A percentile compares a stretch with the other conserved stretches of the same genome.
Conservation (phyloP, 1,140 invertebrate species). For the Gryon sp. region DNA sequence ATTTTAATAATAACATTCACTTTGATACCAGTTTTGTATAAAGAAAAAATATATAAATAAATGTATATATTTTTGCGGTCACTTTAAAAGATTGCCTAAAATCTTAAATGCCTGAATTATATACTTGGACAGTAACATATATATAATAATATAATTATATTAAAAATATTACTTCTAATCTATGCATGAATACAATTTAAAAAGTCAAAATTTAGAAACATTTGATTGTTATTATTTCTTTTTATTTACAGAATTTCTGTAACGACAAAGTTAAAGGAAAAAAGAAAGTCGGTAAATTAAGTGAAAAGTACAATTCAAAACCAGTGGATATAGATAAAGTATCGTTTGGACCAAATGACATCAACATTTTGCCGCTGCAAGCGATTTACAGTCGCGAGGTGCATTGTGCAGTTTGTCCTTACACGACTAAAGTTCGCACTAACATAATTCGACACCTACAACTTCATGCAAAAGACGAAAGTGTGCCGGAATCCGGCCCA, state of each 20-base stretch:
- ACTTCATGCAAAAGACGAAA: slow-evolving; percentile 82
- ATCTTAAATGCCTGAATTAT: too few species aligned
- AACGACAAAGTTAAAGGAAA: slow-evolving; percentile 60
- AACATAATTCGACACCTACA: slow-evolving; percentile 87
- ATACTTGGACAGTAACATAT: too few species aligned
- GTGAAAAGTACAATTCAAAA: slow-evolving; percentile 64
- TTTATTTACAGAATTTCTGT: slow-evolving; percentile 30
- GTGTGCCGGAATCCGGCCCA: slow-evolving; percentile 82
- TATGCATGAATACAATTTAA: neutral
- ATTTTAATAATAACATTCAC: too few species aligned
- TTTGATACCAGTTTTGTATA: too few species aligned
- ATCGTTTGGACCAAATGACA: slow-evolving; percentile 81
- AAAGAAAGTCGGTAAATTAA: slow-evolving; percentile 52
- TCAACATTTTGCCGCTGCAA: slow-evolving; percentile 82
- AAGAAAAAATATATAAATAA: too few species aligned
- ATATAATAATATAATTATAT: too few species aligned
- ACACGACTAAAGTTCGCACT: slow-evolving; percentile 85
- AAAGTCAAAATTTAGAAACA: neutral
- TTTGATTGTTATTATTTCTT: neutral
- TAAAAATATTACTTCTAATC: too few species aligned
- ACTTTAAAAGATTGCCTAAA: too few species aligned
- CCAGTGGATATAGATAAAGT: slow-evolving; percentile 72
- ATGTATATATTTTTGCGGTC: too few species aligned
- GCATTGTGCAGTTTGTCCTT: slow-evolving; percentile 84
- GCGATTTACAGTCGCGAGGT: slow-evolving; percentile 83